phyloP scores from a whole-genome alignment of 2,888 invertebrate genomes.

The Lapara coniferarum region DNA sequence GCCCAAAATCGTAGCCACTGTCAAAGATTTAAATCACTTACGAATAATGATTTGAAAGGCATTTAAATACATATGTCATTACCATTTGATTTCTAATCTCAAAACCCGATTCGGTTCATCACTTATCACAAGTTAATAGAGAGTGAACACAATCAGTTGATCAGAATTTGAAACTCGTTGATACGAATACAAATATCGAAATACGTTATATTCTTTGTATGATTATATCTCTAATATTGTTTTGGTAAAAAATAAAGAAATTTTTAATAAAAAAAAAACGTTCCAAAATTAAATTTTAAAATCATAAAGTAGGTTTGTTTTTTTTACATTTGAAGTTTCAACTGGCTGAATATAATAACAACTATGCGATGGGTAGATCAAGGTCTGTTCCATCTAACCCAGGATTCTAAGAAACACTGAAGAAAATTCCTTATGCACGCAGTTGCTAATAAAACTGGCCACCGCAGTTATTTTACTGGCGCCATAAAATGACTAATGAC shows the following conservation, averaged over 20 bases:
- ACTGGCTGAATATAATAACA: background rate
- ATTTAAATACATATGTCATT: constrained; percentile 17
- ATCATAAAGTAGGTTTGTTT: too few relatives aligned
- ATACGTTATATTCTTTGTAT: too few relatives aligned
- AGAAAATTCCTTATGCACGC: constrained; percentile 1
- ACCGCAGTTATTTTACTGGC: background rate
- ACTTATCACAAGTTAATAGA: background rate
- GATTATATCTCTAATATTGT: background rate
- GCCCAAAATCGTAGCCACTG: background rate
- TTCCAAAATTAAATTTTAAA: background rate
- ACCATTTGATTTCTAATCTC: constrained; percentile 19
- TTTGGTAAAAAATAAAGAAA: background rate
- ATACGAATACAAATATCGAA: too few relatives aligned
- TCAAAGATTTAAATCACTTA: constrained; percentile 20
- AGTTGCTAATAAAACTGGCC: background rate
- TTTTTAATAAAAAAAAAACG: background rate
- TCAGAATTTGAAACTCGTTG: background rate
- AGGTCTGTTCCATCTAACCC: background rate
- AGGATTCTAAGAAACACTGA: background rate
- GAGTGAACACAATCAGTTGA: constrained; percentile 7
- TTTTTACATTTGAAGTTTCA: background rate
- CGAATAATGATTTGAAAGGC: constrained; percentile 20
- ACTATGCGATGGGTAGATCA: constrained; percentile 10
- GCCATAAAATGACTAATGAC: constrained; percentile 17
- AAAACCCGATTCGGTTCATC: constrained; percentile 20